Evolutionary conservation across 2,888 invertebrate species (phyloP).

Genomic region (Drosophila silvestris): DNA sequence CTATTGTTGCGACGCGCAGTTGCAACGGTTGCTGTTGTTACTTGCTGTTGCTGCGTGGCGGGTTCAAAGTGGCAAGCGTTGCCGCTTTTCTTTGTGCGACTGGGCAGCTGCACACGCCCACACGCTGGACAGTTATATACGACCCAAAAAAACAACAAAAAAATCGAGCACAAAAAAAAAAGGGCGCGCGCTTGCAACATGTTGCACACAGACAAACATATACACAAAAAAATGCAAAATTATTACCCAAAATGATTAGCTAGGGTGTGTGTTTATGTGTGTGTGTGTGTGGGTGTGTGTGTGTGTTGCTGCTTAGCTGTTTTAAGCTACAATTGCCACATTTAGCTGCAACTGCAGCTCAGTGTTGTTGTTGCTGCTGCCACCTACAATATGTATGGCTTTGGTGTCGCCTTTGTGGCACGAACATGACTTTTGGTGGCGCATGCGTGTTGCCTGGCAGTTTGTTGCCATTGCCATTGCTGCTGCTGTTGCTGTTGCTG

Average conservation of each 20-base stretch:
- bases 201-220: slow-evolving; percentile 47
- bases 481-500: slow-evolving; percentile 45
- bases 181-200: slow-evolving; percentile 62
- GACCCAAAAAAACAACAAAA: slow-evolving; percentile 14
- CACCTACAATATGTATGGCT: slow-evolving; percentile 78
- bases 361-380: slow-evolving; percentile 46
- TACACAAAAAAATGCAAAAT: slow-evolving; percentile 46
- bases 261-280: slow-evolving; percentile 26
- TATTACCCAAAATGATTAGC: slow-evolving; percentile 68
- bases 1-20: slow-evolving; percentile 55
- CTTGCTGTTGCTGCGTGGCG: slow-evolving; percentile 34
- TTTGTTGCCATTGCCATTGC: slow-evolving; percentile 65
- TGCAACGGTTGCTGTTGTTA: slow-evolving; percentile 10
- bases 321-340: slow-evolving; percentile 59
- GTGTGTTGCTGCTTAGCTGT: slow-evolving; percentile 51
- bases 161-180: slow-evolving; percentile 22
- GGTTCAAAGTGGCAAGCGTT: slow-evolving; percentile 59
- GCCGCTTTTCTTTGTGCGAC: slow-evolving; percentile 19
- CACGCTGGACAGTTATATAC: slow-evolving; percentile 49
- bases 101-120: slow-evolving; percentile 46
- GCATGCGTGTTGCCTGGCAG: slow-evolving; percentile 80
- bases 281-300: slow-evolving; percentile 30
- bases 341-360: slow-evolving; percentile 37
- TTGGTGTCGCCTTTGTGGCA: slow-evolving; percentile 78
- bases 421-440: slow-evolving; percentile 80